These are phyloP conservation scores for Papilio glaucus DNA, from an alignment of 1,140 invertebrate genomes.

Conservation along the genomic window DNA sequence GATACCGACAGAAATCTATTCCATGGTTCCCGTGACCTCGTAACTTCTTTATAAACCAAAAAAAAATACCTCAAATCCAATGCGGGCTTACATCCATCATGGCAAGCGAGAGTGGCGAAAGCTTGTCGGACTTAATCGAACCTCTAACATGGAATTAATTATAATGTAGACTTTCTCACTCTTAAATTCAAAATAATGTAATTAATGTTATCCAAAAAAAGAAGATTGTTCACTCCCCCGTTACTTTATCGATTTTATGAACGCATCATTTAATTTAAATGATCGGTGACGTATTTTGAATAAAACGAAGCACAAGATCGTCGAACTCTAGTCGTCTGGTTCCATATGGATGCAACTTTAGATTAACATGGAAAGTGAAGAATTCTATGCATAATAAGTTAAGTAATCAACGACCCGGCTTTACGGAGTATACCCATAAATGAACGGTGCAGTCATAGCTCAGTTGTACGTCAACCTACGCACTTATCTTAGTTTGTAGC, in stretches of 20 bases:
- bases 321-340: neutral
- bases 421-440: neutral
- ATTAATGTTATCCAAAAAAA: neutral
- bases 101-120: constrained; percentile 62
- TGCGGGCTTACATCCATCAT: constrained; percentile 70
- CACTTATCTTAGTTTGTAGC: too few species aligned
- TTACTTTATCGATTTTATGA: too few species aligned
- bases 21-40: neutral
- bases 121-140: constrained; percentile 76
- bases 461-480: neutral
- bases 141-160: constrained; percentile 51
- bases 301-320: neutral
- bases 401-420: neutral
- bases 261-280: too few species aligned
- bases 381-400: constrained; percentile 24
- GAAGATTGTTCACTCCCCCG: too few species aligned
- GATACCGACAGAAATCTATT: neutral
- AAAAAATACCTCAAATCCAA: constrained; percentile 71
- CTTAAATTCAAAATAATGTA: neutral
- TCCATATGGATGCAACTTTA: neutral
- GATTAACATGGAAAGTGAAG: constrained; percentile 14
- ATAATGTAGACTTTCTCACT: constrained; percentile 7
- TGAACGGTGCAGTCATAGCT: neutral
- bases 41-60: constrained; percentile 31
- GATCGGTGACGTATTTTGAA: neutral